Base-by-base conservation (phyloP, 2,888 invertebrate species). In the Helobdella robusta region DNA sequence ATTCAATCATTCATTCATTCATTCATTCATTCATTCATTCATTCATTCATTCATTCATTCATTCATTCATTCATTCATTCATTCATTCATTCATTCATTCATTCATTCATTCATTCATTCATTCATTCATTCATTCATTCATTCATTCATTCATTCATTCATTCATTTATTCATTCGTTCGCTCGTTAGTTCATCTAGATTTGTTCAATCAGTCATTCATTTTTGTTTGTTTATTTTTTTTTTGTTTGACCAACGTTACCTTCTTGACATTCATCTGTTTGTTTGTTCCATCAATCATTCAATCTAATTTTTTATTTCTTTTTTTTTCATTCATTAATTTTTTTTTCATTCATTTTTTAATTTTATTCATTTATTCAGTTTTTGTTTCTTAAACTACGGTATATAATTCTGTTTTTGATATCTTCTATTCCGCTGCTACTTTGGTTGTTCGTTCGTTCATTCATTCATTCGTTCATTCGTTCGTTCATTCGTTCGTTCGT, bases 101-200 rank as follows among this genome's bases (percentile, higher is more conserved):
- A 25, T 30, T 54, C 54, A 25, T 30, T 54, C 54, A 25, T 30
- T 54, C 54, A 25, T 30, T 54, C 54, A 25, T 30, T 54, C 54
- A 25, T 30, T 54, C 54, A 25, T 30, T 54, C 54, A 25, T 30
- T 54, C 54, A 25, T 30, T 54, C 64, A 61, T 58, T 64, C 64
- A 61, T 58, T 64, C 64, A 61, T 58, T 64, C 64, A 61, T 58
- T 64, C 64, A 61, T 58, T 64, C 64, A 61, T 58, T 64, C 64
- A 61, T 58, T 64, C 64, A 60, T 59, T 64, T 59, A 60, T 59
- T 64, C 64, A 60, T 59, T 64, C 59, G 44, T 44, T 65, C 46
- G 28, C 59, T 40, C 30, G 15, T 34, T 20, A 2, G 20, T 4
- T 35, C 56, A 61, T 44, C 20, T 25, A 28, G 11, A 50, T 20